phyloP scores from a whole-genome alignment of 1,140 invertebrate species.

The Aethina tumida region DNA sequence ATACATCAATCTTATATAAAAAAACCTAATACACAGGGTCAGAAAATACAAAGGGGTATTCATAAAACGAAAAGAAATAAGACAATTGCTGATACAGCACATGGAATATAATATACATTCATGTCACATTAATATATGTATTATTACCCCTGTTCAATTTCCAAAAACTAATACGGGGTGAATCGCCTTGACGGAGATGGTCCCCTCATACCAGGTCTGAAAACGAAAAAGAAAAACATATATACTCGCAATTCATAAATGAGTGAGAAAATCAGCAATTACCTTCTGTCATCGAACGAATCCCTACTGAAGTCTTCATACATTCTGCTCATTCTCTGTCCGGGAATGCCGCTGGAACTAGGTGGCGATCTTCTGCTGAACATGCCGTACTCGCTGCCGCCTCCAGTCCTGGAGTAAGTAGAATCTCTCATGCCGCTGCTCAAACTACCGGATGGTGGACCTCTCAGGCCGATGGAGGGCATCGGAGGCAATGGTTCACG shows the following conservation, averaged over 20 bases:
- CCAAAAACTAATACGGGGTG: slow-evolving; percentile 70
- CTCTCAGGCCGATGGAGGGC: slow-evolving; percentile 46
- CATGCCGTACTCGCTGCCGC: slow-evolving; percentile 63
- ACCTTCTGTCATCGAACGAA: slow-evolving; percentile 76
- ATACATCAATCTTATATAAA: no score
- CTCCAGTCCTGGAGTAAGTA: slow-evolving; percentile 40
- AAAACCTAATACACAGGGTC: background rate
- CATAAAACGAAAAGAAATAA: slow-evolving; percentile 1
- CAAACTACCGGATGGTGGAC: slow-evolving; percentile 43
- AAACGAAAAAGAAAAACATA: no score
- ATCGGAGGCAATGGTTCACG: slow-evolving; percentile 55
- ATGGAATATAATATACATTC: no score
- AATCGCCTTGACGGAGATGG: slow-evolving; percentile 68
- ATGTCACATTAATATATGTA: no score
- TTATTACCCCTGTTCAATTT: no score
- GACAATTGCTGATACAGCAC: no score
- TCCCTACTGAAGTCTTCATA: slow-evolving; percentile 79
- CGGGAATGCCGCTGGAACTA: slow-evolving; percentile 35
- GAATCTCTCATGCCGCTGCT: slow-evolving; percentile 34
- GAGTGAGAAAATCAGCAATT: slow-evolving; percentile 27
- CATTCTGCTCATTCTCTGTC: slow-evolving; percentile 45
- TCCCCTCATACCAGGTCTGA: slow-evolving; percentile 58
- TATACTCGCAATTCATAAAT: background rate
- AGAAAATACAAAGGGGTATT: background rate
- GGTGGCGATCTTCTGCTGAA: slow-evolving; percentile 67